Evolutionary conservation across 2,113 vertebrate genomes (phyloP), one percentile per base, ranked within the genome.

Genomic region (Henicopernis longicauda): DNA sequence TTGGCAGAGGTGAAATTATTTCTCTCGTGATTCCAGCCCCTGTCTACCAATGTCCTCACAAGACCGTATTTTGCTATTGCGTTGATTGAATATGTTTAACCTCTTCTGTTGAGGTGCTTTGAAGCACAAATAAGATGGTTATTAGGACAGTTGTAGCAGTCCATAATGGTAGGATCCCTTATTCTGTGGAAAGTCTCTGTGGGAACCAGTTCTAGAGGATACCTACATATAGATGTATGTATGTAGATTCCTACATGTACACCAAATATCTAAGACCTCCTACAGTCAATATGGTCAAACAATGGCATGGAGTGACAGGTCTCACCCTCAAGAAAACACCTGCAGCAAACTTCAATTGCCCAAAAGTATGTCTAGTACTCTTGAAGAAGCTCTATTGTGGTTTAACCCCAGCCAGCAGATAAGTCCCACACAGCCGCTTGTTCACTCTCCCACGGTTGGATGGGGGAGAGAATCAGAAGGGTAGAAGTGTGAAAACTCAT

Each of bases 381-480:
- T n/a, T 58, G 36, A 57, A 61, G 9, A n/a, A 36, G 12, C 5
- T 85, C 5, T 47, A 21, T 8, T 2, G 1, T 45, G 40, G n/a
- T 45, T 79, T 71, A 66, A 61, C 13, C 11, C 10, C 12, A 59
- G 21, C 2, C 10, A 11, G 13, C 13, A 81, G 11, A 13, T 49
- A 67, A 63, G 21, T 6, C 6, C 10, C n/a, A 78, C 11, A 10
- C 5, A 85, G 44, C 22, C 3, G 5, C 7, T 45, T 1, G 0
- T 8, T 65, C 16, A n/a, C 11, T 50, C 31, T 9, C 11, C 13
- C 36, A 14, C 11, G 13, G 31, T 14, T 12, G n/a, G 12, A 22
- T 14, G 6, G 10, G 6, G 17, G n/a, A 50, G 18, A 45, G 12
- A 70, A 70, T 40, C 1, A 0, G 13, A 65, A 74, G 20, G 1